Percentiles rank a stretch among this genome's conserved stretches.
phyloP scores from a whole-genome alignment of 2,888 invertebrate genomes.

The Lycocerus yunnanus region DNA sequence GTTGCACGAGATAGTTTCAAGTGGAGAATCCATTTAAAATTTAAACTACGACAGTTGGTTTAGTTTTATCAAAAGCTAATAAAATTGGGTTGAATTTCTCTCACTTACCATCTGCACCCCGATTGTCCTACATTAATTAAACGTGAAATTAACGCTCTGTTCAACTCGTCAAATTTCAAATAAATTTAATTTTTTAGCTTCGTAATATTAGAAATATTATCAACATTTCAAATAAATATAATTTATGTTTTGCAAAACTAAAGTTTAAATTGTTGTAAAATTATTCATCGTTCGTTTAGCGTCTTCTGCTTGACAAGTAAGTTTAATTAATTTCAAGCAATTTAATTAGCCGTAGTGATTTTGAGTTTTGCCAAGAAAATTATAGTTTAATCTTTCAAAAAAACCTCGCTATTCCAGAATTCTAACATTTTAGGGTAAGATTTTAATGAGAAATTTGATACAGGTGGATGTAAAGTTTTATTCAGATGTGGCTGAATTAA shows the following conservation, averaged over 20 bases:
- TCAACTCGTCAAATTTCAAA: neutral
- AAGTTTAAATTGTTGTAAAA: neutral
- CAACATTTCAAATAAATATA: neutral
- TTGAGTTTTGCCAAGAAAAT: neutral
- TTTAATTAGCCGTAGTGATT: neutral
- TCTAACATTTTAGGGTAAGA: neutral
- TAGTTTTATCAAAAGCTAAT: slow-evolving; percentile 12
- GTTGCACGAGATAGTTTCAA: neutral
- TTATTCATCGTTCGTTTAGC: neutral
- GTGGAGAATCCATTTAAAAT: slow-evolving; percentile 8
- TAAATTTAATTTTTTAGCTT: neutral
- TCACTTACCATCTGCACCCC: slow-evolving; percentile 18
- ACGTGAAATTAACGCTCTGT: slow-evolving; percentile 7
- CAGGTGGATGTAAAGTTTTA: neutral
- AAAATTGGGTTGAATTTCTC: slow-evolving; percentile 4
- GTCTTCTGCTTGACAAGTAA: neutral
- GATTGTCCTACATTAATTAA: slow-evolving; percentile 2
- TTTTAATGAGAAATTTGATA: neutral
- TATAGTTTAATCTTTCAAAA: neutral
- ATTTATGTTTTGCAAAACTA: neutral
- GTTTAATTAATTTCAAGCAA: neutral
- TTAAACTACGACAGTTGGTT: slow-evolving; percentile 15
- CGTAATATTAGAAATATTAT: neutral
- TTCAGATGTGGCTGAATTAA: neutral
- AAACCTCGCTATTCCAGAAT: neutral